These are phyloP conservation scores for Acanthopagrus latus DNA, from an alignment of 2,797 vertebrate genomes.

Conservation along the genomic window DNA sequence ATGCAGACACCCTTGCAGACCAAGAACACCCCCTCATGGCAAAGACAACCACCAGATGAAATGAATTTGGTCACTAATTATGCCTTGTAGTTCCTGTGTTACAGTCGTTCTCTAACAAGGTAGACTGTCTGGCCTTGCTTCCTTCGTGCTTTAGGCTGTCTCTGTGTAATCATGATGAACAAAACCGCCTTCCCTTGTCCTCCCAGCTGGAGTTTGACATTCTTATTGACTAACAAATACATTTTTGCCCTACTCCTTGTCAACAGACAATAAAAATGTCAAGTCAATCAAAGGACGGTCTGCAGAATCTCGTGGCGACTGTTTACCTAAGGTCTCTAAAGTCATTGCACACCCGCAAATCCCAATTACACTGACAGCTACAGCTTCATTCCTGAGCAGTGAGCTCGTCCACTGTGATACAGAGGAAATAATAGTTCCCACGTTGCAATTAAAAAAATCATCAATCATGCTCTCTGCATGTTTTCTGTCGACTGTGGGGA, in stretches of 20 bases:
- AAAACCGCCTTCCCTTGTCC: background rate
- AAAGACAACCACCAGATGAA: background rate
- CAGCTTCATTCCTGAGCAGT: constrained; percentile 15
- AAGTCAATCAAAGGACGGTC: constrained; percentile 14
- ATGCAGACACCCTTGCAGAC: too few relatives aligned
- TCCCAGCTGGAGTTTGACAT: background rate
- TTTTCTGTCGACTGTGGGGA: constrained; percentile 10
- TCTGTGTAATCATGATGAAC: background rate
- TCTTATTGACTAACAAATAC: background rate
- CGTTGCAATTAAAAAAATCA: constrained; percentile 23
- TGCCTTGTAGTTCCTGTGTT: background rate
- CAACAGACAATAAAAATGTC: constrained; percentile 16
- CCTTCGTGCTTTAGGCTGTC: background rate
- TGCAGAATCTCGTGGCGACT: background rate
- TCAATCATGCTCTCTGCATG: constrained; percentile 16
- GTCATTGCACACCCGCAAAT: constrained; percentile 5
- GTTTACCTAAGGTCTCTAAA: constrained; percentile 7
- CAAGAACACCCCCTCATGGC: too few relatives aligned
- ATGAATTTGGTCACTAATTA: background rate
- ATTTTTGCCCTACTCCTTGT: background rate
- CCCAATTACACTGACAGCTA: constrained; percentile 5
- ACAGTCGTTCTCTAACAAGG: background rate
- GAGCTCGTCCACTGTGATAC: constrained; percentile 15
- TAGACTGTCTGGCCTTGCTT: background rate
- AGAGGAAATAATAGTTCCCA: constrained; percentile 32